Conservation (phyloP, 1,140 invertebrate species). For the Drosophila fuyamai region DNA sequence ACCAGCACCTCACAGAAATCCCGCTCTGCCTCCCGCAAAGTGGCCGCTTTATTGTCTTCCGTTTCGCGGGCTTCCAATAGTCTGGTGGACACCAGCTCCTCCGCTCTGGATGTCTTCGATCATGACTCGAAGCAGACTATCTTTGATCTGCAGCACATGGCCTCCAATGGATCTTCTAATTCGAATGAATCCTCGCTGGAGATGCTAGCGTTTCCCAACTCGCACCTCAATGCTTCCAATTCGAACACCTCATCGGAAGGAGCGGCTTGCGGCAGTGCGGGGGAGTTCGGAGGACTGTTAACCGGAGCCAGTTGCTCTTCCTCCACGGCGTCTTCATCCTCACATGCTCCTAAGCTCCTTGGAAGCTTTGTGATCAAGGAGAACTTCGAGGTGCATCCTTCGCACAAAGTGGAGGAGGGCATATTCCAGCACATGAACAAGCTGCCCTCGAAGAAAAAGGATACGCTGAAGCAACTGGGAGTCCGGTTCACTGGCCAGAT, state of each 20-base stretch:
- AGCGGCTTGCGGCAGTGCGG: conserved; percentile 68
- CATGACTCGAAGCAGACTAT: conserved; percentile 82
- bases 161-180: conserved; percentile 74
- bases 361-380: conserved; percentile 81
- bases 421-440: conserved; percentile 84
- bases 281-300: conserved; percentile 70
- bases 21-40: conserved; percentile 77
- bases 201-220: conserved; percentile 74
- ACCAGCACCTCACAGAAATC: conserved; percentile 75
- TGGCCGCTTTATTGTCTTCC: conserved; percentile 76
- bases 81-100: conserved; percentile 57
- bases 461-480: conserved; percentile 79
- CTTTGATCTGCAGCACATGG: conserved; percentile 79
- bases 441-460: conserved; percentile 81
- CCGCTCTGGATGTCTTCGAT: conserved; percentile 79
- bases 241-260: conserved; percentile 83
- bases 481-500: conserved; percentile 84
- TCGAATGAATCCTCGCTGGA: conserved; percentile 81
- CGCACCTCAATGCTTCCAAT: conserved; percentile 81
- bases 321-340: conserved; percentile 39
- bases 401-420: conserved; percentile 83
- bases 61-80: conserved; percentile 78
- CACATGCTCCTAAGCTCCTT: conserved; percentile 68
- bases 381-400: conserved; percentile 83
- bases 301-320: conserved; percentile 63